These are phyloP conservation scores for Pegea sp. DNA, from an alignment of 23 tunicate genomes.

Conservation along the genomic window DNA sequence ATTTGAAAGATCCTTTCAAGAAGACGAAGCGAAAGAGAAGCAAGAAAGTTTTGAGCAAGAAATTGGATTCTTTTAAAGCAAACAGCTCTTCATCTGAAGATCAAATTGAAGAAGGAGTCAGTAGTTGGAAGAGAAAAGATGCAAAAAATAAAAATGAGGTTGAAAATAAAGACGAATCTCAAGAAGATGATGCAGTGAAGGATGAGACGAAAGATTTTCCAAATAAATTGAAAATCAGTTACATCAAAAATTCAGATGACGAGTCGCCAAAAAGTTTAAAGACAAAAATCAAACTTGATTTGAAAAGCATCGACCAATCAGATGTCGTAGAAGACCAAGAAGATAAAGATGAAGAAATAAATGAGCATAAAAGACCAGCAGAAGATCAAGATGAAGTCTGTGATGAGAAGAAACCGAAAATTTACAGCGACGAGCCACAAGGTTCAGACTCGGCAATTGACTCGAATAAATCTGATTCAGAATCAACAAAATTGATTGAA, in stretches of 20 bases:
- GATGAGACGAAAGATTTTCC: background rate
- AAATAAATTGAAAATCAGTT: background rate
- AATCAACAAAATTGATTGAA: too few relatives aligned
- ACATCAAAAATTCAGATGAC: constrained; percentile 1
- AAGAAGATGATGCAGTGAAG: constrained; percentile 13
- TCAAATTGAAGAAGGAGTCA: constrained; percentile 39
- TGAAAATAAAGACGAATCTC: constrained; percentile 39
- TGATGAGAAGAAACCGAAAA: background rate
- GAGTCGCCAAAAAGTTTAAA: too few relatives aligned
- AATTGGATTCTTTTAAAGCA: constrained; percentile 9
- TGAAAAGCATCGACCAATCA: background rate
- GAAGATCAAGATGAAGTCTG: constrained; percentile 8
- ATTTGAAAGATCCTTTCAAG: background rate
- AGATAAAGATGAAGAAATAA: constrained; percentile 20
- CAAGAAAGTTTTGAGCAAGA: constrained; percentile 7
- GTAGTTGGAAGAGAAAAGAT: constrained; percentile 76
- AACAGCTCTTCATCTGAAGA: constrained; percentile 15
- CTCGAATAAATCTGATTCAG: background rate
- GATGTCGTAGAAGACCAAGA: background rate
- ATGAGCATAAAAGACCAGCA: too few relatives aligned
- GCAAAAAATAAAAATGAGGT: constrained; percentile 67
- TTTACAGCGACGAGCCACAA: background rate
- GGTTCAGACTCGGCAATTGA: constrained; percentile 6
- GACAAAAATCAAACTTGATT: constrained; percentile 1
- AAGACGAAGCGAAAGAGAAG: constrained; percentile 12